Evolutionary conservation across 64 coral and sea anemone species (phyloP).

Genomic region (Stylophora pistillata): DNA sequence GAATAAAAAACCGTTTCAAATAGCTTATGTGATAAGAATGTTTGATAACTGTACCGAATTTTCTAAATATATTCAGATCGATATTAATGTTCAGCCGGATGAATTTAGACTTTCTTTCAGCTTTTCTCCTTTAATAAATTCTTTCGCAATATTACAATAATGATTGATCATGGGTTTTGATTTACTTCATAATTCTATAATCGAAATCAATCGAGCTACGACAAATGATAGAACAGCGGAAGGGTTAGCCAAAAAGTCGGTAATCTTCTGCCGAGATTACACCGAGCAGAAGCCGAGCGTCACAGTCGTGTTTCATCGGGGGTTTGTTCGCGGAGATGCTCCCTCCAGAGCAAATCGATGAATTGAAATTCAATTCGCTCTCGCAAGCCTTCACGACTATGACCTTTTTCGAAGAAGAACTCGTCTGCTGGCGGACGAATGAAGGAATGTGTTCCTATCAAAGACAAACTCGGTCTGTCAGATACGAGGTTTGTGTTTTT

Average conservation of each 20-base stretch:
- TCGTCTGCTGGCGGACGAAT: slow-evolving; percentile 18
- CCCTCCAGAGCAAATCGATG: not conserved
- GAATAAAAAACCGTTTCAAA: not conserved
- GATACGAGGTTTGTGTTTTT: slow-evolving; percentile 21
- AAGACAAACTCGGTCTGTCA: not conserved
- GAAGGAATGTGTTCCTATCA: slow-evolving; percentile 9
- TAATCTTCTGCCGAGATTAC: not conserved
- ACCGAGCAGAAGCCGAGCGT: not conserved
- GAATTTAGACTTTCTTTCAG: not conserved
- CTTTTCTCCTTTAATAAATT: slow-evolving; percentile 18
- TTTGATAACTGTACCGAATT: slow-evolving; percentile 4
- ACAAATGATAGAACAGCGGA: not conserved
- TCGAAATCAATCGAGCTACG: not conserved
- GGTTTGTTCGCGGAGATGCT: not conserved
- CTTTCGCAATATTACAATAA: not conserved
- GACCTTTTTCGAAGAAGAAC: slow-evolving; percentile 33
- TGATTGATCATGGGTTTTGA: not conserved
- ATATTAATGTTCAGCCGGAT: not conserved
- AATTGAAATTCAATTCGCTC: not conserved
- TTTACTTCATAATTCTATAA: not conserved
- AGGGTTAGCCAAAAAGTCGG: not conserved
- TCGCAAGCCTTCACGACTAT: not conserved
- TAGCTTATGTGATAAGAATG: slow-evolving; percentile 1
- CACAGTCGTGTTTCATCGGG: not conserved
- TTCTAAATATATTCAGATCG: slow-evolving; percentile 23